Base-by-base conservation (phyloP, 2,113 vertebrate species). In the Ancistrus triradiatus region DNA sequence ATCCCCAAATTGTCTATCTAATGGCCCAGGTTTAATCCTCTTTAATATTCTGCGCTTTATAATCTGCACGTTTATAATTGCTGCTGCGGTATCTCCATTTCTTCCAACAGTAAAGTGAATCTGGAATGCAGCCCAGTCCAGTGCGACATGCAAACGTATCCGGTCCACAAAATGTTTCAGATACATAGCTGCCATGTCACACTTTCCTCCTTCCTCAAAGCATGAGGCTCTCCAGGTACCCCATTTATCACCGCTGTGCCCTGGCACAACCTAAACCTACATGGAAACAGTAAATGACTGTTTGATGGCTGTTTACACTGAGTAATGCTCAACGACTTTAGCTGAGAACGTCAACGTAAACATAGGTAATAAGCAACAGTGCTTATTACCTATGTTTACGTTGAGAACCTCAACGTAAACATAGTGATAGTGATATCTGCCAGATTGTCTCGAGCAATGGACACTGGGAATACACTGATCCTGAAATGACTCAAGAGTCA, bases 211-310 rank as follows among this genome's bases (percentile, higher is more conserved):
- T 57, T 46, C 31, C 42, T 40, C 11, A 7, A 33, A 57, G 52
- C 31, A 18, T 58, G 53, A 58, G 46, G 33, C 38, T 57, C 44
- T 31, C 52, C 63, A 66, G 63, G 48, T 66, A 17, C 22, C n/a
- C 42, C n/a, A 66, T 66, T 66, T 40, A 66, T 38, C 63, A 48
- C 63, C 31, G 31, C 46, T 48, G 28, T 9, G 28, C 17, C 52
- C 63, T 47, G 51, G 43, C 63, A 57, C 47, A 40, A 48, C 6
- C 33, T n/a, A 21, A 14, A 38, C 2, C 35, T 65, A 11, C 17
- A 35, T 65, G 62, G 62, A 43, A 55, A 46, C 62, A 51, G 35
- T 62, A 40, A 62, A 62, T 62, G 59, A 55, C 27, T 33, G 25
- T 47, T 55, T 55, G 46, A 24, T 46, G 27, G 21, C n/a, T 55